Percentiles rank a stretch among this genome's conserved stretches.
Evolutionary conservation across 1,140 invertebrate species (phyloP).

Genomic region (Sitodiplosis mosellana): DNA sequence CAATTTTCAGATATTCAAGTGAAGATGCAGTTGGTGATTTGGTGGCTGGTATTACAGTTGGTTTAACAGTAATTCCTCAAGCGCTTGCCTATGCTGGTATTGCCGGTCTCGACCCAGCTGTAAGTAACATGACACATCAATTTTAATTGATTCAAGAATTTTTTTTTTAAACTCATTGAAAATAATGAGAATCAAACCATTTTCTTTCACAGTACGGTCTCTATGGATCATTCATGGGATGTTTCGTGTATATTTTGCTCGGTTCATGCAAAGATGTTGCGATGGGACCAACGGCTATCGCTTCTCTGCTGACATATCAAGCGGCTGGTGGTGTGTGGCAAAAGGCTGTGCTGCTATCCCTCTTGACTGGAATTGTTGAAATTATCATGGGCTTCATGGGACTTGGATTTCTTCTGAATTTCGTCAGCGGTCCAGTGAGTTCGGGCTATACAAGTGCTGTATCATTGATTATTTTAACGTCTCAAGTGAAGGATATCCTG

Average conservation of each 20-base stretch:
- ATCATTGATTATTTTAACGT: slow-evolving; percentile 74
- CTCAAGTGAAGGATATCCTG: slow-evolving; percentile 72
- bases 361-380: slow-evolving; percentile 66
- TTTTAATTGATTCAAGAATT: background rate
- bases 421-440: slow-evolving; percentile 82
- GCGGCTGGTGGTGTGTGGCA: slow-evolving; percentile 45
- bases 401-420: slow-evolving; percentile 80
- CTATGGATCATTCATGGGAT: slow-evolving; percentile 80
- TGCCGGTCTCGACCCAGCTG: slow-evolving; percentile 53
- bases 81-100: slow-evolving; percentile 70
- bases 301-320: slow-evolving; percentile 66
- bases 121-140: slow-evolving; percentile 6
- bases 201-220: slow-evolving; percentile 46
- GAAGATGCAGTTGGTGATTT: slow-evolving; percentile 46
- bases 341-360: slow-evolving; percentile 64
- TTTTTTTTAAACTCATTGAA: background rate
- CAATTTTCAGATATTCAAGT: slow-evolving; percentile 30
- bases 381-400: slow-evolving; percentile 74
- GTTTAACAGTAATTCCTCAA: slow-evolving; percentile 66
- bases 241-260: slow-evolving; percentile 77
- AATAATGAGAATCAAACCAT: background rate
- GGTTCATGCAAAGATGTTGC: slow-evolving; percentile 85
- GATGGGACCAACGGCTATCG: slow-evolving; percentile 74
- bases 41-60: slow-evolving; percentile 72
- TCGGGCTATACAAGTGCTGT: slow-evolving; percentile 88